These are phyloP conservation scores for Maccullochella peelii DNA, from an alignment of 2,113 vertebrate genomes.

Conservation along the genomic window DNA sequence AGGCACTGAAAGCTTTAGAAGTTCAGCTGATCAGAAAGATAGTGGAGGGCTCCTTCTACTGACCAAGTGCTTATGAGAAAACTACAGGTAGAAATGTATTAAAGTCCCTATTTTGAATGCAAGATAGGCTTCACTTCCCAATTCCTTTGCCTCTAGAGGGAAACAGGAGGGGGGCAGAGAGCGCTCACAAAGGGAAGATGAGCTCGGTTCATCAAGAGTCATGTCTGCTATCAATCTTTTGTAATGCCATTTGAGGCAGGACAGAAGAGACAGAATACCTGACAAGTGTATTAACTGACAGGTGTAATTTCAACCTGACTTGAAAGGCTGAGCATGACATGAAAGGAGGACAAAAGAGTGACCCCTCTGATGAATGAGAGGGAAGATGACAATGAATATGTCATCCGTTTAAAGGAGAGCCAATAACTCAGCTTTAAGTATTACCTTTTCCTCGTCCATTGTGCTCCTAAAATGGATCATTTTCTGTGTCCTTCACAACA, in stretches of 20 bases:
- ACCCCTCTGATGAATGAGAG: conserved; percentile 42
- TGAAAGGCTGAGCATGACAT: conserved; percentile 50
- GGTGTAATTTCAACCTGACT: conserved; percentile 70
- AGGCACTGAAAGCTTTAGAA: conserved; percentile 52
- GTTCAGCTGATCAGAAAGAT: conserved; percentile 62
- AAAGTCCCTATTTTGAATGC: background rate
- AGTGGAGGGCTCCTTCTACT: conserved; percentile 37
- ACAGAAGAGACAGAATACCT: conserved; percentile 7
- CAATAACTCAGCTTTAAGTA: conserved; percentile 46
- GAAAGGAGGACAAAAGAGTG: conserved; percentile 39
- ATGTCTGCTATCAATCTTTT: conserved; percentile 39
- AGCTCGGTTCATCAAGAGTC: conserved; percentile 31
- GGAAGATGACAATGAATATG: conserved; percentile 35
- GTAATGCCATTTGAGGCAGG: background rate
- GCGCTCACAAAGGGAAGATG: conserved; percentile 45
- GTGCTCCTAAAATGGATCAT: conserved; percentile 12
- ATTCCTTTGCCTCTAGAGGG: background rate
- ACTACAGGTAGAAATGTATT: background rate
- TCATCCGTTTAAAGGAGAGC: conserved; percentile 39
- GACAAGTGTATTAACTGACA: conserved; percentile 52
- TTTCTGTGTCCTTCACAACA: conserved; percentile 22
- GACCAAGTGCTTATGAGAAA: conserved; percentile 7
- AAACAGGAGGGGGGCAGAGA: background rate
- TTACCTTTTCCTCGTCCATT: conserved; percentile 34
- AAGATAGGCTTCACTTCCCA: fast-evolving